phyloP scores from a whole-genome alignment of 1,140 invertebrate species.

The Sminthurinus signatus region DNA sequence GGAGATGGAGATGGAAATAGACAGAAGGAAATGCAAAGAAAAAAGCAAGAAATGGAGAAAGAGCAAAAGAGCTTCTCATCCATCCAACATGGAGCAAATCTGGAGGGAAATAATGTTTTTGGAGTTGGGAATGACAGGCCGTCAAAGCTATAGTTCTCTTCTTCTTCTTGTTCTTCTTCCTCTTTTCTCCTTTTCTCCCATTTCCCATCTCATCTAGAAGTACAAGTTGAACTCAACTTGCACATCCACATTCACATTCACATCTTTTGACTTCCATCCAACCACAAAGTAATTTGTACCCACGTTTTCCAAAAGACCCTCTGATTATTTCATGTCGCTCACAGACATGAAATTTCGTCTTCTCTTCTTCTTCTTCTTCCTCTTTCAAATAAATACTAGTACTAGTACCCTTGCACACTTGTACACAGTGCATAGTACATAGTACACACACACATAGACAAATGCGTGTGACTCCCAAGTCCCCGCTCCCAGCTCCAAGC shows the following conservation, averaged over 20 bases:
- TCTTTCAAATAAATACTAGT: neutral
- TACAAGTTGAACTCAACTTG: neutral
- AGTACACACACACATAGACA: too few relatives aligned
- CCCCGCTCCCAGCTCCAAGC: neutral
- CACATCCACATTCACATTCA: too few relatives aligned
- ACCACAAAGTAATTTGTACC: slow-evolving; percentile 39
- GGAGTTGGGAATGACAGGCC: slow-evolving; percentile 37
- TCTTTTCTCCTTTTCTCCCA: too few relatives aligned
- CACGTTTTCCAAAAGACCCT: slow-evolving; percentile 31
- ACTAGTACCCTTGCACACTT: neutral
- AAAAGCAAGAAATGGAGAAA: too few relatives aligned
- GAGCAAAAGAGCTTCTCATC: neutral
- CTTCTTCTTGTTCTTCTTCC: slow-evolving; percentile 38
- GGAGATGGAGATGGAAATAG: too few relatives aligned
- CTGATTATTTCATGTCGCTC: slow-evolving; percentile 27
- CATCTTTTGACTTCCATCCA: slow-evolving; percentile 41
- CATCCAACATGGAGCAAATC: too few relatives aligned
- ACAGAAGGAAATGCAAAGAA: neutral
- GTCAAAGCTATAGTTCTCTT: slow-evolving; percentile 32
- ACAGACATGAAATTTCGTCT: slow-evolving; percentile 15
- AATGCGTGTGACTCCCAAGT: neutral
- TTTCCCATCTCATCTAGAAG: slow-evolving; percentile 6
- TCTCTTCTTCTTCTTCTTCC: neutral
- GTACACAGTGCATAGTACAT: too few relatives aligned
- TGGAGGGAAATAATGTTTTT: slow-evolving; percentile 36